phyloP scores from a whole-genome alignment of 1,140 invertebrate genomes.

The Drosophila tropicalis region DNA sequence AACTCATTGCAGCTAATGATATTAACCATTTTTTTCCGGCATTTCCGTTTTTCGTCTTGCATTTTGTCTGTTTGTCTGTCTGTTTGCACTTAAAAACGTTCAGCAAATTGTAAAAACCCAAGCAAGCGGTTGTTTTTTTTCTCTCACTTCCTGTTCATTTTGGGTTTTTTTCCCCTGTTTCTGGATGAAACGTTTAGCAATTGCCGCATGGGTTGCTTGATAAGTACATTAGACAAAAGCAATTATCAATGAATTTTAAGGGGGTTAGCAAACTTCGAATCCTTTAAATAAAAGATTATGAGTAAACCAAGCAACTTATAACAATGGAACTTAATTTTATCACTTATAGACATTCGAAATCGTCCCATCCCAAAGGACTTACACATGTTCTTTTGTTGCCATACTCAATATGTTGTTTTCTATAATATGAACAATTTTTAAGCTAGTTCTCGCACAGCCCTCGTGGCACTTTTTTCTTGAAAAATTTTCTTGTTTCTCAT shows the following conservation, averaged over 20 bases:
- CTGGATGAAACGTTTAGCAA: slow-evolving; percentile 52
- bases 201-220: slow-evolving; percentile 7
- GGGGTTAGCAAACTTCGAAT: no score
- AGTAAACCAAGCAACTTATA: no score
- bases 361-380: no score
- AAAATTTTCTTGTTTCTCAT: slow-evolving; percentile 39
- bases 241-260: not conserved
- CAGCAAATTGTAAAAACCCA: slow-evolving; percentile 70
- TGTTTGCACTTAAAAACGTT: slow-evolving; percentile 77
- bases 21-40: slow-evolving; percentile 70
- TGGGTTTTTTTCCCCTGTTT: slow-evolving; percentile 26
- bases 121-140: slow-evolving; percentile 31
- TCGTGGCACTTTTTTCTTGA: slow-evolving; percentile 21
- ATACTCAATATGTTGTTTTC: no score
- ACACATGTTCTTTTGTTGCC: no score
- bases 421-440: no score
- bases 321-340: no score
- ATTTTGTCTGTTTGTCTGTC: slow-evolving; percentile 48
- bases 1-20: slow-evolving; percentile 72
- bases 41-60: slow-evolving; percentile 38
- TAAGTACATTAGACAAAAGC: not conserved
- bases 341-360: no score
- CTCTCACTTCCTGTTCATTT: slow-evolving; percentile 17
- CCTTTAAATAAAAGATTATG: not conserved
- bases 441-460: not conserved